Evolutionary conservation across 2,888 invertebrate species (phyloP).

Genomic region (Platycnemis pennipes): DNA sequence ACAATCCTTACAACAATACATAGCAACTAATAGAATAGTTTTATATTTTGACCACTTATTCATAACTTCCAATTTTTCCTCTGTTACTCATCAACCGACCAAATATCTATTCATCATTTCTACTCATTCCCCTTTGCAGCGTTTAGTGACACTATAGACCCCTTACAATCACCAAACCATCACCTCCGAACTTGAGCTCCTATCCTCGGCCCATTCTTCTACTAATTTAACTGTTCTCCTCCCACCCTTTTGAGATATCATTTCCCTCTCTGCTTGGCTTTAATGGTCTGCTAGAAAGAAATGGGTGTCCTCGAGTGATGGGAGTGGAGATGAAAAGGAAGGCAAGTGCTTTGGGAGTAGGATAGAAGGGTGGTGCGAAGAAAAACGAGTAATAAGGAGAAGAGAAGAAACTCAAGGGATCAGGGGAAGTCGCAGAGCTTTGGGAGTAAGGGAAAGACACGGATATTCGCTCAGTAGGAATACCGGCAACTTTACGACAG

Average conservation of each 20-base stretch:
- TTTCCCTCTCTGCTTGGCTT: background rate
- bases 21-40: too few species aligned
- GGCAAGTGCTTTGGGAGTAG: background rate
- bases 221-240: background rate
- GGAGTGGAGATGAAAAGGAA: background rate
- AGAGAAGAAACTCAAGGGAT: background rate
- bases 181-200: background rate
- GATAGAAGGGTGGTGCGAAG: background rate
- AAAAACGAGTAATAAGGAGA: slow-evolving; percentile 28
- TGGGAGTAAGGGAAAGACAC: background rate
- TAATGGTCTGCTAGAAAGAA: background rate
- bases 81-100: background rate
- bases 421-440: background rate
- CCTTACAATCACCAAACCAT: background rate
- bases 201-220: background rate
- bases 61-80: background rate
- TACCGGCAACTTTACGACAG: slow-evolving; percentile 40
- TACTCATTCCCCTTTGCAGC: background rate
- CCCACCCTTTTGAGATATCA: background rate
- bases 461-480: background rate
- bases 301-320: background rate
- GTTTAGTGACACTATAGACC: background rate
- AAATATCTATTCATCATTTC: background rate
- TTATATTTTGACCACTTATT: too few species aligned
- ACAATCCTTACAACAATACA: too few species aligned